phyloP scores from a whole-genome alignment of 37 sponge, comb jelly and placozoan genomes.

The Haliclona indistincta region DNA sequence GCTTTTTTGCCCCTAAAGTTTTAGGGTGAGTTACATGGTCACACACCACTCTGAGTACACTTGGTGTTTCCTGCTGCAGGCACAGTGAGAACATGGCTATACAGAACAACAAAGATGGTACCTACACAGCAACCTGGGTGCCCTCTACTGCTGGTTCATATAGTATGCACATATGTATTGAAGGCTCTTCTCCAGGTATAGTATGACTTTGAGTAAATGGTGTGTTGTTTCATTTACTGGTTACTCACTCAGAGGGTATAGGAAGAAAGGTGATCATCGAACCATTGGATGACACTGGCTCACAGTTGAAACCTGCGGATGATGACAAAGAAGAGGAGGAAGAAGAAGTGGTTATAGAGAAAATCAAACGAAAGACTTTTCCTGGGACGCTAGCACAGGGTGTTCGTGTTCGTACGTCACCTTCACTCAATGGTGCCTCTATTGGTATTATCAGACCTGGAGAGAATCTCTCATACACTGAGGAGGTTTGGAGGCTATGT shows the following conservation, averaged over 20 bases:
- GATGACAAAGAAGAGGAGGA: constrained; percentile 8
- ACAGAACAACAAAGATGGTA: constrained; percentile 68
- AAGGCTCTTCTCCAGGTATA: constrained; percentile 70
- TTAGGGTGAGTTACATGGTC: constrained; percentile 37
- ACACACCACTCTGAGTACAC: neutral
- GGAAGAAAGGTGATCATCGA: neutral
- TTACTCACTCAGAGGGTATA: neutral
- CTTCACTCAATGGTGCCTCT: constrained; percentile 45
- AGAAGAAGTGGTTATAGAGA: neutral
- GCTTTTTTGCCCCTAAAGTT: constrained; percentile 74
- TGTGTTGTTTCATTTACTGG: neutral
- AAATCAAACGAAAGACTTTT: constrained; percentile 42
- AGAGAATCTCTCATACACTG: constrained; percentile 54
- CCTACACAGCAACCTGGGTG: constrained; percentile 82
- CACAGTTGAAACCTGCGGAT: neutral
- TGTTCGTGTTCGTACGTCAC: constrained; percentile 58
- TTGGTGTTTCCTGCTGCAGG: constrained; percentile 24
- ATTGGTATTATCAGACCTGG: constrained; percentile 70
- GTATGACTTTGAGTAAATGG: neutral
- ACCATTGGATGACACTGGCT: too few relatives aligned
- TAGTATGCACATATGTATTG: constrained; percentile 79
- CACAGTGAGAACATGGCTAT: constrained; percentile 54
- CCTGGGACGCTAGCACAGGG: constrained; percentile 35
- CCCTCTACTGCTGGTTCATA: constrained; percentile 77
- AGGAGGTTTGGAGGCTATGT: constrained; percentile 42